Conservation (phyloP, 2,797 vertebrate genomes). For the Labeo calbasu region DNA sequence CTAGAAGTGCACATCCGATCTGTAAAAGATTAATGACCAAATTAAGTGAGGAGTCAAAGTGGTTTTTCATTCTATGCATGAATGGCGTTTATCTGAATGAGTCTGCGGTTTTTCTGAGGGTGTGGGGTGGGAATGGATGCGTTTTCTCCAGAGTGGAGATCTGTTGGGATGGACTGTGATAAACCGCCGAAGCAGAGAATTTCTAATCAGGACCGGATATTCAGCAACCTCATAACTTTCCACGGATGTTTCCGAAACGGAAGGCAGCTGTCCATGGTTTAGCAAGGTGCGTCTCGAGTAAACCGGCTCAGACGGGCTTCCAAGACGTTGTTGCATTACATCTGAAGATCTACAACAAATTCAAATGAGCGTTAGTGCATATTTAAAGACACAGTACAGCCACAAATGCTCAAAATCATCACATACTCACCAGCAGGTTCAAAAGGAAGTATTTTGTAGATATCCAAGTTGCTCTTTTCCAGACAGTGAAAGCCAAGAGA, state of each 20-base stretch:
- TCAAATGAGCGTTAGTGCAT: not conserved
- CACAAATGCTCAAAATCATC: not conserved
- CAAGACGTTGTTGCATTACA: not conserved
- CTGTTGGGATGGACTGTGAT: not conserved
- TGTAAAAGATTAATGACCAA: slow-evolving; percentile 22
- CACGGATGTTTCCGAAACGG: not conserved
- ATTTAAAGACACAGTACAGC: not conserved
- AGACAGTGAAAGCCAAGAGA: not conserved
- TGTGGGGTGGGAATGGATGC: not conserved
- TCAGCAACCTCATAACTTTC: slow-evolving; percentile 72
- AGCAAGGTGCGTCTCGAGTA: not conserved
- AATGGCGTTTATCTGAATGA: slow-evolving; percentile 2
- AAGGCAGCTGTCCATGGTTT: not conserved
- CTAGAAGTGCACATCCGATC: slow-evolving; percentile 15
- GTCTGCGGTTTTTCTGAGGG: not conserved
- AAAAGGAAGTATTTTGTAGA: not conserved
- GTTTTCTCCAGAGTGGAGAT: not conserved
- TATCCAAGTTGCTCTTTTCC: not conserved
- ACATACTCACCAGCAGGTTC: not conserved
- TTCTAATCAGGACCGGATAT: slow-evolving; percentile 63
- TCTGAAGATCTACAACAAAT: not conserved
- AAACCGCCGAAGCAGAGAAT: not conserved
- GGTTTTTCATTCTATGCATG: not conserved
- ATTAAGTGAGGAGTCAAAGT: slow-evolving; percentile 20
- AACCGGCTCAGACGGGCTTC: not conserved